Base-by-base conservation (phyloP, 2,888 invertebrate genomes). In the Girardia tigrina region DNA sequence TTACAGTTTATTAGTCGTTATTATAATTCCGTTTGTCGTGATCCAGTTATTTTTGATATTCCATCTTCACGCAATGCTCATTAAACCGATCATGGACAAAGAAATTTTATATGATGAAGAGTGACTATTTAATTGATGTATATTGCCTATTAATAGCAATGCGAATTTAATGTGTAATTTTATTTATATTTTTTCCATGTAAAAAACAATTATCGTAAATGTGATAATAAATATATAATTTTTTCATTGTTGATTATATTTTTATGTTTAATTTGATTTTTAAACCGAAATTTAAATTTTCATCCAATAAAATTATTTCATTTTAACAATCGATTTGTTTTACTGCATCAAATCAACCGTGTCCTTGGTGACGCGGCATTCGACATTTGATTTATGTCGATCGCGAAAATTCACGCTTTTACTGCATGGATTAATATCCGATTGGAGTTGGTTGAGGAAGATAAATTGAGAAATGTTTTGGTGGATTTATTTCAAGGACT, bases 1-100 rank as follows among this genome's bases (percentile, higher is more conserved):
- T 56, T 56, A 56, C 56, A 56, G 56, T 56, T 56, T 56, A n/a
- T 16, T 56, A 16, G 56, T 56, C 8, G 56, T 56, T 56, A 56
- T 56, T 56, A 16, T 56, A 56, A 56, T 56, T 56, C 56, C 56
- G 23, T 56, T 56, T 56, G 56, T 56, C 20, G 56, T 56, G 4
- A 56, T 56, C 23, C 56, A 56, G 23, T 56, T 56, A 56, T 56
- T 56, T 23, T n/a, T 56, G 56, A 56, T 56, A 12, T 56, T 56
- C 56, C 56, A 56, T 56, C 56, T 56, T n/a, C 56, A 56, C 23
- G 56, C 56, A 6, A 56, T 56, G 56, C 56, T 56, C n/a, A 56
- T 56, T 23, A 56, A 56, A 23, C 56, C 56, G n/a, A 56, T 56
- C n/a, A 56, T 56, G 56, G 56, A 56, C 36, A 36, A 36, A 12